These are phyloP conservation scores for Tinea semifulvella DNA, from an alignment of 2,888 invertebrate species.

Conservation along the genomic window DNA sequence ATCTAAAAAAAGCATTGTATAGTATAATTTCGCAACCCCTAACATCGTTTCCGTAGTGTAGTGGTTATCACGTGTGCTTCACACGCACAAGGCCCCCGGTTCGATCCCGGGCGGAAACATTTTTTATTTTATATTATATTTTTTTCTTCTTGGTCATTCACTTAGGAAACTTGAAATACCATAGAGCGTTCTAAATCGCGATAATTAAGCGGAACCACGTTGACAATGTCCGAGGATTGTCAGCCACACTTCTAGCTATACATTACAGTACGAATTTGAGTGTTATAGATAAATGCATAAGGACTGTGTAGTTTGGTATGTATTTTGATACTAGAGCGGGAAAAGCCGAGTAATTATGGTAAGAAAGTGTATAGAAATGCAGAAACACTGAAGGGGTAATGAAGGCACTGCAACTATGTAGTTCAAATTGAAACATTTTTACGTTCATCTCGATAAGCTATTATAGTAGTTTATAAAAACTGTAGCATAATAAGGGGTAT, in stretches of 20 bases:
- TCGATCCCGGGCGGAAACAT: slow-evolving; percentile 76
- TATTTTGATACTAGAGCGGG: slow-evolving; percentile 38
- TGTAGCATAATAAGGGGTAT: too few relatives aligned
- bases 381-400: slow-evolving; percentile 1
- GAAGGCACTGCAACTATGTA: too few relatives aligned
- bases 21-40: neutral
- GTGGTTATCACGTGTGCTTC: slow-evolving; percentile 84
- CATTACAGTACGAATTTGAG: too few relatives aligned
- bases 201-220: slow-evolving; percentile 49
- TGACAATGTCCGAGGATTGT: slow-evolving; percentile 36
- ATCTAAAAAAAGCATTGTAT: too few relatives aligned
- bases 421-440: too few relatives aligned
- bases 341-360: slow-evolving; percentile 48
- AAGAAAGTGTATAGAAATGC: slow-evolving; percentile 34
- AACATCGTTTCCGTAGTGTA: slow-evolving; percentile 73
- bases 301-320: too few relatives aligned
- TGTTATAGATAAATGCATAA: too few relatives aligned
- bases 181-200: slow-evolving; percentile 31
- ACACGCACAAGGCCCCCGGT: slow-evolving; percentile 80
- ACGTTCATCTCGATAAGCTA: too few relatives aligned
- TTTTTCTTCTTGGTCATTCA: neutral
- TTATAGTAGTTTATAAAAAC: too few relatives aligned
- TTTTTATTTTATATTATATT: slow-evolving; percentile 5
- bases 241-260: too few relatives aligned
- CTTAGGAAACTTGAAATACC: slow-evolving; percentile 15